Evolutionary conservation across 30 jellyfish, hydroid and myxozoan species (phyloP).

Genomic region (Sanderia malayensis): DNA sequence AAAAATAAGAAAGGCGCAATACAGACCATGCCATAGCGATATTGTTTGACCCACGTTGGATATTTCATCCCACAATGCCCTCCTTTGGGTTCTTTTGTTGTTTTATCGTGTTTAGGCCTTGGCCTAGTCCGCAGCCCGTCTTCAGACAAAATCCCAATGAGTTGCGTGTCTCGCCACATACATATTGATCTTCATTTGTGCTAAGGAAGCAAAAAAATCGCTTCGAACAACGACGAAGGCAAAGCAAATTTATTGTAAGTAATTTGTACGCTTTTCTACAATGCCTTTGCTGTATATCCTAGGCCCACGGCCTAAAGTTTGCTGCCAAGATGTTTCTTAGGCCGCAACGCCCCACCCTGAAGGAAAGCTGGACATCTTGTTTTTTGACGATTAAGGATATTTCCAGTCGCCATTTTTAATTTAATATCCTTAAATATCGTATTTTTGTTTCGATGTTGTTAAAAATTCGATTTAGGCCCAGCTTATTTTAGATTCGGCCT

Average conservation of each 20-base stretch:
- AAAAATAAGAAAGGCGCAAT: no score
- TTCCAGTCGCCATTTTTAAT: no score
- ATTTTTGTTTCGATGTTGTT: not conserved
- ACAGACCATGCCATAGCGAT: no score
- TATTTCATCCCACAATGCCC: conserved; percentile 16
- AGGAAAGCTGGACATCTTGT: conserved; percentile 53
- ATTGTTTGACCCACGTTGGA: conserved; percentile 1
- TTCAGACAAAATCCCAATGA: conserved; percentile 28
- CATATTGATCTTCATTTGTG: not conserved
- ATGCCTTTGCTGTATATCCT: not conserved
- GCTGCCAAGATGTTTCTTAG: conserved; percentile 1
- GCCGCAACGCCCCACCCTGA: conserved; percentile 64
- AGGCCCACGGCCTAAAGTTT: conserved; percentile 72
- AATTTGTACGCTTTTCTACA: not conserved
- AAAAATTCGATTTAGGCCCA: not conserved
- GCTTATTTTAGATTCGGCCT: not conserved
- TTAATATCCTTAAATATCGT: no score
- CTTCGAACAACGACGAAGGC: no score
- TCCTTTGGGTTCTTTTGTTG: conserved; percentile 14
- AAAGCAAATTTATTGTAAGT: not conserved
- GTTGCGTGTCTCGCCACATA: conserved; percentile 25
- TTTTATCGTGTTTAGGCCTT: conserved; percentile 60
- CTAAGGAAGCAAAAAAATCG: not conserved
- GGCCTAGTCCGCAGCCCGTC: conserved; percentile 67
- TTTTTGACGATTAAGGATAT: not conserved